Evolutionary conservation across 2,113 vertebrate genomes (phyloP), one percentile per base, ranked within the genome.

Genomic region (Gallinago undulata): DNA sequence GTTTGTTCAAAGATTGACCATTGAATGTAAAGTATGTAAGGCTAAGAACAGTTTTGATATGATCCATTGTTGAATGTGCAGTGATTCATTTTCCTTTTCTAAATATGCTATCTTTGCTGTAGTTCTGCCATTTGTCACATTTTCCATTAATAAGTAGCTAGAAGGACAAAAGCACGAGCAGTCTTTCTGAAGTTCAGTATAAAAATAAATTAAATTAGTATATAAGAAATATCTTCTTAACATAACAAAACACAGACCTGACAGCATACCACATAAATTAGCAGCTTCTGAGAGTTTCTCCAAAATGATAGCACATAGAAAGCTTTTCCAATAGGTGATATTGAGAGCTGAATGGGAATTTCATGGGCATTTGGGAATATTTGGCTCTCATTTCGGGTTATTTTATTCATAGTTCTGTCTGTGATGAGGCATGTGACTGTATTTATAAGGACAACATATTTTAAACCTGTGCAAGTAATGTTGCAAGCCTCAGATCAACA

Each of bases 1-100:
- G 89, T 96, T 97, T 97, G 97, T 96, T 97, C 97, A 96, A 92
- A 96, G 96, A 97, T 96, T 98, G 98, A 97, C 97, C 97, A 93
- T 69, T 94, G 95, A 97, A 95, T 97, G 77, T 98, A 96, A 98
- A 98, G 93, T 92, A 97, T 96, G 94, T 76, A 94, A 95, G 93
- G 90, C 87, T 97, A 85, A 95, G 92, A 97, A 95, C 94, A 96
- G 87, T 91, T 97, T 94, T 96, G 92, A 97, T 97, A 91, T 97
- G 97, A 98, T 97, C 94, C 94, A 96, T 96, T 97, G 97, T 97
- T 84, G 50, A 97, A 96, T 93, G 92, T 90, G 91, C 75, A 87
- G 93, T 97, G 96, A 98, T 97, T 97, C 92, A 97, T 96, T 97
- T 94, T 91, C 75, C 89, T 91, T 97, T 96, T 90, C 88, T 95